These are phyloP conservation scores for Mycteria americana DNA, from an alignment of 2,797 vertebrate species.

Conservation along the genomic window DNA sequence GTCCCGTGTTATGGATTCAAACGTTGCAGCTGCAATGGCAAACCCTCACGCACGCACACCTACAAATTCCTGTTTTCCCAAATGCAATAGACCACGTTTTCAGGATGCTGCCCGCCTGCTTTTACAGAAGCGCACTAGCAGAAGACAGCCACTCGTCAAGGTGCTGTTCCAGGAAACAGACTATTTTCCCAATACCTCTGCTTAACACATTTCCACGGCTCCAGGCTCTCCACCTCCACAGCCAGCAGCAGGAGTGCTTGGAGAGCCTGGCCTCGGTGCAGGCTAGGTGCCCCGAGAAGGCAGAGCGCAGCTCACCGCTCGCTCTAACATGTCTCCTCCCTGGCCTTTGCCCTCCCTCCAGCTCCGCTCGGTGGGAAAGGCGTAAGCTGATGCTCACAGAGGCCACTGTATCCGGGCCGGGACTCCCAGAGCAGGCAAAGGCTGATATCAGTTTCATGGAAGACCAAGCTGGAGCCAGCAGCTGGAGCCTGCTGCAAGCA, in stretches of 20 bases:
- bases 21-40: accelerated
- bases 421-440: neutral
- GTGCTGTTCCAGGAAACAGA: neutral
- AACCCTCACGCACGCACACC: neutral
- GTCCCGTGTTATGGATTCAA: accelerated
- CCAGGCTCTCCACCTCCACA: neutral
- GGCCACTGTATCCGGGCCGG: neutral
- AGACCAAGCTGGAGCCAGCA: neutral
- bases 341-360: slow-evolving; percentile 1
- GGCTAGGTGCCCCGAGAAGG: neutral
- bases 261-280: accelerated
- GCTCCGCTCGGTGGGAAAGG: neutral
- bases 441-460: neutral
- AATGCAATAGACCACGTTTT: neutral
- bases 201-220: neutral
- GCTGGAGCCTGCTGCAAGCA: slow-evolving; percentile 34
- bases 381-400: neutral
- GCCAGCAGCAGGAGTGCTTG: neutral
- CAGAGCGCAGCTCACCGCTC: neutral
- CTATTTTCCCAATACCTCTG: neutral
- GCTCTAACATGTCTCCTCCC: neutral
- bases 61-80: neutral
- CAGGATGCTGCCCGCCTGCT: neutral
- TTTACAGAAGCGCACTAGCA: neutral
- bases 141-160: neutral